Percentiles rank a stretch among this genome's conserved stretches.
Conservation (phyloP, 2,797 vertebrate species). For the Poecilia velifera region DNA sequence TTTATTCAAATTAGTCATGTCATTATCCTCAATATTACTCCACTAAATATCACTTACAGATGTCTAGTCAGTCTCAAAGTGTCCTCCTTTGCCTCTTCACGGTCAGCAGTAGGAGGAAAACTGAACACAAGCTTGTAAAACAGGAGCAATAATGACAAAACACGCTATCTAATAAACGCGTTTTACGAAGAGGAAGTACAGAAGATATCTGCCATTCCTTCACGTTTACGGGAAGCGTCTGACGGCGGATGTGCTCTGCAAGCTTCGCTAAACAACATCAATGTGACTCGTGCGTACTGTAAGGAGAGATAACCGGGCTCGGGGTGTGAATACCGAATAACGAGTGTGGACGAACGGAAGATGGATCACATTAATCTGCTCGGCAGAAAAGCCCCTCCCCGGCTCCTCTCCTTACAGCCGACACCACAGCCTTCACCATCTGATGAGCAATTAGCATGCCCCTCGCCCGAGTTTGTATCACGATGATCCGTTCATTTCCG, state of each 20-base stretch:
- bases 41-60: constrained; percentile 69
- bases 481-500: constrained; percentile 83
- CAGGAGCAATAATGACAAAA: constrained; percentile 14
- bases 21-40: constrained; percentile 65
- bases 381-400: constrained; percentile 38
- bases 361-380: constrained; percentile 79
- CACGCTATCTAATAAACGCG: not conserved
- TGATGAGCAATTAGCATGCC: constrained; percentile 83
- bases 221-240: not conserved
- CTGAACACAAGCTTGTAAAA: constrained; percentile 32
- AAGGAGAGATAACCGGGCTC: constrained; percentile 60
- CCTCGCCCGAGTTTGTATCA: constrained; percentile 78
- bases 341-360: constrained; percentile 75
- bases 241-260: constrained; percentile 23
- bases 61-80: constrained; percentile 47
- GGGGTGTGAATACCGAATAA: constrained; percentile 74
- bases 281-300: constrained; percentile 37
- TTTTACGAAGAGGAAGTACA: not conserved
- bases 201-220: not conserved
- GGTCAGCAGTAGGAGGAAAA: constrained; percentile 40
- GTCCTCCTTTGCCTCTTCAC: constrained; percentile 45
- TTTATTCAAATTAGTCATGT: constrained; percentile 73
- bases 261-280: constrained; percentile 43
- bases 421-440: constrained; percentile 72
- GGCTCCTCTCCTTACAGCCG: constrained; percentile 43